These are phyloP conservation scores for Chamaea fasciata DNA, from an alignment of 2,113 vertebrate genomes.

Conservation along the genomic window DNA sequence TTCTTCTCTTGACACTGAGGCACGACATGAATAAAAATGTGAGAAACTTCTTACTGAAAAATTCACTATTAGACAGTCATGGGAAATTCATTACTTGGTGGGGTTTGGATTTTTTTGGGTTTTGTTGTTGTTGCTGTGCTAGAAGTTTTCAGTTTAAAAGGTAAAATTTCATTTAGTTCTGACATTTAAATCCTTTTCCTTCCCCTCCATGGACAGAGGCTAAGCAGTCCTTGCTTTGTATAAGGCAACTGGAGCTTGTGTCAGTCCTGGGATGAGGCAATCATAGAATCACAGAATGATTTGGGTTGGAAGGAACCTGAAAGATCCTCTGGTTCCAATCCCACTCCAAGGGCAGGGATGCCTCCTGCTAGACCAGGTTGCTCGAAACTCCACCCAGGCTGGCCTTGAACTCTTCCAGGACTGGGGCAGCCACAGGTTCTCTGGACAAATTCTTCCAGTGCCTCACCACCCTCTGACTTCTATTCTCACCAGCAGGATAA, in stretches of 20 bases:
- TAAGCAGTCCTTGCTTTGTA: not conserved
- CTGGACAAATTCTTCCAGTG: not conserved
- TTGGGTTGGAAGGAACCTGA: not conserved
- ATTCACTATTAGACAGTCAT: not conserved
- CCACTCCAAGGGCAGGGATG: not conserved
- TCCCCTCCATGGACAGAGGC: not conserved
- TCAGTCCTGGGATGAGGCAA: not conserved
- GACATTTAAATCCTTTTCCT: not conserved
- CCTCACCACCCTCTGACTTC: not conserved
- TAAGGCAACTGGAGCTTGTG: not conserved
- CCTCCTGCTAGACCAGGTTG: not conserved
- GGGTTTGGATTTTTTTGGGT: not conserved
- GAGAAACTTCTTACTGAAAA: not conserved
- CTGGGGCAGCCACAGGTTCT: not conserved
- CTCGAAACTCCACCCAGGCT: not conserved
- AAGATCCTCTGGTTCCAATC: not conserved
- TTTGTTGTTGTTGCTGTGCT: not conserved
- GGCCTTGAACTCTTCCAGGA: not conserved
- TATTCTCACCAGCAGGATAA: not conserved
- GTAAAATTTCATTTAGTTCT: not conserved
- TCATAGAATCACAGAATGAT: not conserved
- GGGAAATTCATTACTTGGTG: not conserved
- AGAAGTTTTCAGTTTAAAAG: not conserved
- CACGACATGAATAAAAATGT: not conserved
- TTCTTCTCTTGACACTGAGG: not conserved